A percentile compares a stretch with the other conserved stretches of the same genome.
phyloP scores from a whole-genome alignment of 2,888 invertebrate species.

The Volucella zonaria region DNA sequence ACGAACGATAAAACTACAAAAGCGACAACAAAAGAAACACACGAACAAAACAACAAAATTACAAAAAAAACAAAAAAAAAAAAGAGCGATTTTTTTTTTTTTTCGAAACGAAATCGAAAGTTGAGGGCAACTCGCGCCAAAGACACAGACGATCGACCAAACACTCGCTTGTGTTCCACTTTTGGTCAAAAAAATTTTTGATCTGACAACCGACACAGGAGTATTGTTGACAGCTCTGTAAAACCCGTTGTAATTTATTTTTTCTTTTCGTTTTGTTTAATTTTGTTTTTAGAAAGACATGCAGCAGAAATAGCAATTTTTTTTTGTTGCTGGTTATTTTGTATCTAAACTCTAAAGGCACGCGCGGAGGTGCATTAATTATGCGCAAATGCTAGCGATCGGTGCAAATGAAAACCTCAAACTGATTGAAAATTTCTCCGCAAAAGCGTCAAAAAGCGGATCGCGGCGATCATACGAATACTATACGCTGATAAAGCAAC shows the following conservation, averaged over 20 bases:
- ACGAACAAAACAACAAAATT: not conserved
- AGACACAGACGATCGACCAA: constrained; percentile 10
- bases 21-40: too few relatives aligned
- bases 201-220: constrained; percentile 7
- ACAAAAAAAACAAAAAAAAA: not conserved
- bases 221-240: constrained; percentile 13
- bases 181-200: constrained; percentile 31
- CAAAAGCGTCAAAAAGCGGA: constrained; percentile 73
- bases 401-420: constrained; percentile 81
- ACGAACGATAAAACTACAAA: too few relatives aligned
- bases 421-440: constrained; percentile 82
- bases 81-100: too few relatives aligned
- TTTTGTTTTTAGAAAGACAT: constrained; percentile 1
- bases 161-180: constrained; percentile 56
- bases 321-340: constrained; percentile 13
- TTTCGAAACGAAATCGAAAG: constrained; percentile 72
- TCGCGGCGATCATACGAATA: constrained; percentile 35
- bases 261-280: constrained; percentile 13
- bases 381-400: constrained; percentile 78
- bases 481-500: constrained; percentile 2
- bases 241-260: constrained; percentile 6
- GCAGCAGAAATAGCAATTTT: constrained; percentile 18
- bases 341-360: constrained; percentile 32
- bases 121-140: constrained; percentile 57
- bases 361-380: constrained; percentile 70